A percentile compares a stretch with the other conserved stretches of the same genome.
phyloP scores from a whole-genome alignment of 2,797 vertebrate species.

The Pithecia hirsuta region DNA sequence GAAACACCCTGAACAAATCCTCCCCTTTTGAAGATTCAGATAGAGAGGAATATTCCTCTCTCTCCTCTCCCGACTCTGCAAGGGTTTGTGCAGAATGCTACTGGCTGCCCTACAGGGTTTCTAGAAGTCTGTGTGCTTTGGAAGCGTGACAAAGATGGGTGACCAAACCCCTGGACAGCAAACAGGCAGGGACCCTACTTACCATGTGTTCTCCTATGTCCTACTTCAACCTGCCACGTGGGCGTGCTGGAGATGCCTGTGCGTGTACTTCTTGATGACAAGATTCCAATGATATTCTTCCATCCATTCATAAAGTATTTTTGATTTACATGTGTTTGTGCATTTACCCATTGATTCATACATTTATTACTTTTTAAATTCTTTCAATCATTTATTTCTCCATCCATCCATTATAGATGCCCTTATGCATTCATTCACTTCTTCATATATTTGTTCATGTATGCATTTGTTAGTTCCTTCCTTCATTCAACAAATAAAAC shows the following conservation, averaged over 20 bases:
- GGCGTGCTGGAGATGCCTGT: no score
- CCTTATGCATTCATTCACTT: neutral
- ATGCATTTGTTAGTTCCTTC: neutral
- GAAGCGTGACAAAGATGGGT: neutral
- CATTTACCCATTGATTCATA: neutral
- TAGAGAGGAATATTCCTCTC: neutral
- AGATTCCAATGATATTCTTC: neutral
- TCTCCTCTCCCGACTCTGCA: neutral
- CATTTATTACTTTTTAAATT: neutral
- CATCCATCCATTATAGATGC: accelerated
- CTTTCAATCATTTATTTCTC: neutral
- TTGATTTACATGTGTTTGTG: neutral
- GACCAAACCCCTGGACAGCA: no score
- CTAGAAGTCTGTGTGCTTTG: neutral
- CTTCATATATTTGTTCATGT: neutral
- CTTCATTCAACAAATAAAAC: neutral
- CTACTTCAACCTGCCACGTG: no score
- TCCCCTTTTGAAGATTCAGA: neutral
- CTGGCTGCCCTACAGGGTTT: neutral
- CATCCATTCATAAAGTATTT: neutral
- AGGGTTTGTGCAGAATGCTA: neutral
- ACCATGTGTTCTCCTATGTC: neutral
- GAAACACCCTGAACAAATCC: neutral
- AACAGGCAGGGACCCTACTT: neutral
- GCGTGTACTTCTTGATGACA: neutral